These are phyloP conservation scores for Aurelia aurita complex sp. Pacific DNA, from an alignment of 30 jellyfish, hydroid and myxozoan genomes.

Conservation along the genomic window DNA sequence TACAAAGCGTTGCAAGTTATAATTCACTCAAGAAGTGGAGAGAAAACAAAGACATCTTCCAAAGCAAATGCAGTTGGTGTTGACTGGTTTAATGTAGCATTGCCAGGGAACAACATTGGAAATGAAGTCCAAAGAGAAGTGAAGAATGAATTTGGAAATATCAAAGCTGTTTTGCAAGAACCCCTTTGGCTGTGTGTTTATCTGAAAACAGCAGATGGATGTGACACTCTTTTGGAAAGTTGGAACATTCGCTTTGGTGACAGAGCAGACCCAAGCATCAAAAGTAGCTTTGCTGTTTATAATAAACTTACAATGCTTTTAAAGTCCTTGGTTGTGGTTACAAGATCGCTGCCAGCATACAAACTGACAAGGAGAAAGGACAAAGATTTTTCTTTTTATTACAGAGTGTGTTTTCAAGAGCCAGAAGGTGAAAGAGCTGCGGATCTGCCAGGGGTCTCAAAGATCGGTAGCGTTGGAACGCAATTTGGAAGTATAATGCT, in stretches of 20 bases:
- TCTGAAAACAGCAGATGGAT: slow-evolving; percentile 87
- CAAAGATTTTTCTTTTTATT: slow-evolving; percentile 73
- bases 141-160: slow-evolving; percentile 60
- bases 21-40: slow-evolving; percentile 91
- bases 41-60: slow-evolving; percentile 58
- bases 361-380: slow-evolving; percentile 71
- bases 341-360: slow-evolving; percentile 90
- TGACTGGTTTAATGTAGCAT: slow-evolving; percentile 95
- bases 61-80: slow-evolving; percentile 90
- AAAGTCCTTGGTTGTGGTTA: slow-evolving; percentile 69
- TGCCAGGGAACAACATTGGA: slow-evolving; percentile 62
- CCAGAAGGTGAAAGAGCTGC: slow-evolving; percentile 15
- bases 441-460: slow-evolving; percentile 45
- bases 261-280: slow-evolving; percentile 48
- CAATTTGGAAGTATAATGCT: slow-evolving; percentile 70
- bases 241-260: slow-evolving; percentile 73
- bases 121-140: slow-evolving; percentile 71
- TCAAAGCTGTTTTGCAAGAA: slow-evolving; percentile 58
- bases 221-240: slow-evolving; percentile 74
- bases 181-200: slow-evolving; percentile 74
- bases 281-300: slow-evolving; percentile 74
- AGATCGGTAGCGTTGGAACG: slow-evolving; percentile 78
- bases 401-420: slow-evolving; percentile 60
- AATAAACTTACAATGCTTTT: slow-evolving; percentile 82
- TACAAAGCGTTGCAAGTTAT: slow-evolving; percentile 77